A percentile compares a stretch with the other conserved stretches of the same genome.
Conservation (phyloP, 2,888 invertebrate genomes). For the Caenorhabditis uteleia region DNA sequence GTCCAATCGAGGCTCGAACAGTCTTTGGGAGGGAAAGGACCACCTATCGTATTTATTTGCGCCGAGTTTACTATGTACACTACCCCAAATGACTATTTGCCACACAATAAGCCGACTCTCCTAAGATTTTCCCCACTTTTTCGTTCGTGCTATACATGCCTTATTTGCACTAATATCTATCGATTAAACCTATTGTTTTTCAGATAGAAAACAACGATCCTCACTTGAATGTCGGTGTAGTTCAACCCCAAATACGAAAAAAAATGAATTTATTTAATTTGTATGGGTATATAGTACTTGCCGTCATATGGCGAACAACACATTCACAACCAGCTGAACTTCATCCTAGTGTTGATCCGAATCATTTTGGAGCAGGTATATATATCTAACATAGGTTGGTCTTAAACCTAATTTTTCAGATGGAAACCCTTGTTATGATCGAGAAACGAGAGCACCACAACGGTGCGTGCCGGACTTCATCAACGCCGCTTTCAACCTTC, state of each 20-base stretch:
- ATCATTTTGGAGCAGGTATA: conserved; percentile 61
- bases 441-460: conserved; percentile 53
- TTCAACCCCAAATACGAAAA: conserved; percentile 7
- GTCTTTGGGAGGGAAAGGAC: conserved; percentile 3
- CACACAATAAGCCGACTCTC: conserved; percentile 36
- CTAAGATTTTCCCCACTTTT: conserved; percentile 11
- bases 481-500: conserved; percentile 89
- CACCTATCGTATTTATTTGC: conserved; percentile 36
- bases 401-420: conserved; percentile 24
- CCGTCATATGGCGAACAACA: conserved; percentile 20
- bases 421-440: conserved; percentile 61
- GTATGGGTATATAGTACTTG: conserved; percentile 20
- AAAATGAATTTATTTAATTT: conserved; percentile 13
- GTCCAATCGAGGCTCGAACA: no score
- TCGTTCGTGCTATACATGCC: conserved; percentile 17
- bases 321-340: conserved; percentile 60
- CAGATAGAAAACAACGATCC: conserved; percentile 12
- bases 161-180: conserved; percentile 9
- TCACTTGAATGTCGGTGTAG: conserved; percentile 9
- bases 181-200: conserved; percentile 4
- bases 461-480: conserved; percentile 91
- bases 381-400: not conserved
- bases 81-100: conserved; percentile 38
- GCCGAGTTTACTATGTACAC: conserved; percentile 39
- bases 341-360: conserved; percentile 63